Conservation (phyloP, 2,113 vertebrate species). For the Platysternon megacephalum region DNA sequence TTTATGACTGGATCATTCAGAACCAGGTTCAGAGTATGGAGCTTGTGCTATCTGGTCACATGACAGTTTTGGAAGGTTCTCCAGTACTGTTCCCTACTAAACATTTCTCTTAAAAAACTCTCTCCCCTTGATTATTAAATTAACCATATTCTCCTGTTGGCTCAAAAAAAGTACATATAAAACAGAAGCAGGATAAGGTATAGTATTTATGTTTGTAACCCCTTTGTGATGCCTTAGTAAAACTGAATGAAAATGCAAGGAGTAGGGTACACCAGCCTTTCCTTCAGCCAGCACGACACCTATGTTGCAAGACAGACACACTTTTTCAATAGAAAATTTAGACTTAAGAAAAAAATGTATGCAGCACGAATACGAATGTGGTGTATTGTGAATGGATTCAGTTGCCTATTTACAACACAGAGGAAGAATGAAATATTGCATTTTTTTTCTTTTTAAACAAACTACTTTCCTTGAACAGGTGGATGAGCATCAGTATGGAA, state of each 20-base stretch:
- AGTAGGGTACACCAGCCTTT: background rate
- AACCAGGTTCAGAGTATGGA: background rate
- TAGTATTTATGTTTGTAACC: background rate
- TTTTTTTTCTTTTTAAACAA: background rate
- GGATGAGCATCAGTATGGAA: conserved; percentile 23
- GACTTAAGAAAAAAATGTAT: background rate
- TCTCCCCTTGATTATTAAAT: background rate
- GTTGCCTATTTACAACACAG: background rate
- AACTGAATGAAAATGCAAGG: background rate
- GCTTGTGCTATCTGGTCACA: background rate
- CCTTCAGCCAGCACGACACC: background rate
- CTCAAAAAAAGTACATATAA: background rate
- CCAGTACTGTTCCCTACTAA: background rate
- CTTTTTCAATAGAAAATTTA: background rate
- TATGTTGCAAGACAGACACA: background rate
- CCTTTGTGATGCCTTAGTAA: background rate
- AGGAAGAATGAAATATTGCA: background rate
- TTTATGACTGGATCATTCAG: background rate
- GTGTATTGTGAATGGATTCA: background rate
- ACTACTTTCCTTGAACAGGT: conserved; percentile 23
- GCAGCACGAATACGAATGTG: conserved; percentile 21
- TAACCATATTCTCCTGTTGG: background rate
- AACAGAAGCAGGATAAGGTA: background rate
- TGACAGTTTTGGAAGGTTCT: background rate
- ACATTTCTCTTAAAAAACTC: background rate